Percentiles rank a stretch among this genome's conserved stretches.
These are phyloP conservation scores for Vespertilio murinus DNA, from an alignment of 2,797 vertebrate genomes.

Conservation along the genomic window DNA sequence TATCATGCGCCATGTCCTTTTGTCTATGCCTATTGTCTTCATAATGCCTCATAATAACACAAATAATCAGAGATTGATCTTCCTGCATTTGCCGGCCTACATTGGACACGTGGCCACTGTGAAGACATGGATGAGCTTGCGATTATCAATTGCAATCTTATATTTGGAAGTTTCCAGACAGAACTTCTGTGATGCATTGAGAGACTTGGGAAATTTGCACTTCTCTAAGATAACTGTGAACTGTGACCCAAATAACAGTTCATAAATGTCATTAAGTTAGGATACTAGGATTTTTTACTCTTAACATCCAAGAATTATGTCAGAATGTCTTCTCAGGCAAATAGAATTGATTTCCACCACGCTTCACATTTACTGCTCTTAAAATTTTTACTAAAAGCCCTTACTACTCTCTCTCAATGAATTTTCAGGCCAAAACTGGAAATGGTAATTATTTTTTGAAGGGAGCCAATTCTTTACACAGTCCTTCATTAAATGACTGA, in stretches of 20 bases:
- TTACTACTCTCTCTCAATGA: background rate
- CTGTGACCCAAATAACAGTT: background rate
- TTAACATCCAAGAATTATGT: background rate
- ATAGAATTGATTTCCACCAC: background rate
- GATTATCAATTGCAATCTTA: background rate
- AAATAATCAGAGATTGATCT: background rate
- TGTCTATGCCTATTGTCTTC: background rate
- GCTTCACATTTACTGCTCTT: background rate
- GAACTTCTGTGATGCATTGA: background rate
- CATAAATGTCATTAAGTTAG: background rate
- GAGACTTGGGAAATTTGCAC: background rate
- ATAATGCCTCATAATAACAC: background rate
- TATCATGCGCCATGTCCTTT: background rate
- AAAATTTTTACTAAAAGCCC: background rate
- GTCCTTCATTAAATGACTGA: background rate
- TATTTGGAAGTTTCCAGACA: background rate
- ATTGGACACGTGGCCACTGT: background rate
- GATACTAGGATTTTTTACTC: background rate
- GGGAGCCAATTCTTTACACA: constrained; percentile 10
- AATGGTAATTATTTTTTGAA: constrained; percentile 14
- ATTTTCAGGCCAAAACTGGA: constrained; percentile 33
- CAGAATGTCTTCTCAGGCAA: background rate
- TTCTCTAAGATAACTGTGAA: background rate
- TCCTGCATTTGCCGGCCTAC: background rate
- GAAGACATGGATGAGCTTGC: background rate